phyloP scores from a whole-genome alignment of 2,113 vertebrate genomes.

The Campylomormyrus tamandua region DNA sequence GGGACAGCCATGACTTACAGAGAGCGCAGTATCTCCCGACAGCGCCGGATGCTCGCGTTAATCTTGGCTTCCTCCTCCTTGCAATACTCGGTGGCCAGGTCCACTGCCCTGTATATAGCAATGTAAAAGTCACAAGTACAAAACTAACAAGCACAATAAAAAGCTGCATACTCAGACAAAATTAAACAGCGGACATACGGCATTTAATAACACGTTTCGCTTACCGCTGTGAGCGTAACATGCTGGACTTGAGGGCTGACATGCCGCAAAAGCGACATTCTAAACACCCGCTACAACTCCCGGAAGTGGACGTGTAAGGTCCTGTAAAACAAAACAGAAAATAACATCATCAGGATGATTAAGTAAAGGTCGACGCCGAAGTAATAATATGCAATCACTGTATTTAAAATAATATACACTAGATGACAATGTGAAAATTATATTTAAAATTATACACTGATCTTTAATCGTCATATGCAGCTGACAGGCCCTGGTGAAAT shows the following conservation, averaged over 20 bases:
- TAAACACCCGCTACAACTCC: conserved; percentile 11
- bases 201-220: background rate
- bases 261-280: background rate
- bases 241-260: background rate
- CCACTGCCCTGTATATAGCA: conserved; percentile 35
- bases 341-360: background rate
- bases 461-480: background rate
- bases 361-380: background rate
- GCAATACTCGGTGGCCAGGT: conserved; percentile 39
- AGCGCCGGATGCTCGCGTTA: conserved; percentile 35
- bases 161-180: background rate
- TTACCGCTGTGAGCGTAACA: conserved; percentile 5
- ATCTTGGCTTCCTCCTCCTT: conserved; percentile 51
- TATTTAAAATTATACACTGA: background rate
- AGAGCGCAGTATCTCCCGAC: conserved; percentile 37
- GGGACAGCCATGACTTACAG: conserved; percentile 47
- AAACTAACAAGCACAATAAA: background rate
- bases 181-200: background rate
- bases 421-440: background rate
- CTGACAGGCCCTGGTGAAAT: background rate
- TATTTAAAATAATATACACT: background rate
- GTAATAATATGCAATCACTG: too few relatives aligned
- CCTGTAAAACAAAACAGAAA: background rate
- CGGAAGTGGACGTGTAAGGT: background rate
- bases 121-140: conserved; percentile 36